A percentile compares a stretch with the other conserved stretches of the same genome.
Evolutionary conservation across 2,888 invertebrate species (phyloP).

Genomic region (Antheraea yamamai): DNA sequence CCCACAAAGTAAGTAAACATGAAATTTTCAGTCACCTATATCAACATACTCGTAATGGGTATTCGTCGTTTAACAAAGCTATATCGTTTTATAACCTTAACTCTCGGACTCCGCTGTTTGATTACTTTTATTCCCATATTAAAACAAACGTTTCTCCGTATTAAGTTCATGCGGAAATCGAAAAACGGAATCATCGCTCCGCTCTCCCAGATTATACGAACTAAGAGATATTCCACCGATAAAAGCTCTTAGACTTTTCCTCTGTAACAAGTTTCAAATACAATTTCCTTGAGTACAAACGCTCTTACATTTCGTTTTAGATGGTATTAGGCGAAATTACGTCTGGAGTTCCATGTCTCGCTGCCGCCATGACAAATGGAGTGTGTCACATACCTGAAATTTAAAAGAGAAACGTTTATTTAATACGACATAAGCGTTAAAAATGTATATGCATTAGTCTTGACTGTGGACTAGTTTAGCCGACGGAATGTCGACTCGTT

Average conservation of each 20-base stretch:
- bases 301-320: slow-evolving; percentile 7
- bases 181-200: background rate
- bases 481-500: no score
- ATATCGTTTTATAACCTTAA: no score
- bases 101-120: no score
- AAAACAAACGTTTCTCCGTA: slow-evolving; percentile 3
- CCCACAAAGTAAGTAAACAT: no score
- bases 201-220: background rate
- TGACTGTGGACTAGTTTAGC: no score
- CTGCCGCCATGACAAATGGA: slow-evolving; percentile 24
- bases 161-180: background rate
- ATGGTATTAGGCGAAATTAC: slow-evolving; percentile 13
- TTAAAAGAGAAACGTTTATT: background rate
- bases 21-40: no score
- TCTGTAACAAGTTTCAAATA: slow-evolving; percentile 12
- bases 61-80: no score
- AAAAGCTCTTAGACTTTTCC: slow-evolving; percentile 5
- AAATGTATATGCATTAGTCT: background rate
- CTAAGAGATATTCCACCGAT: slow-evolving; percentile 5
- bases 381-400: slow-evolving; percentile 42
- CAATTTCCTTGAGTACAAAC: slow-evolving; percentile 11
- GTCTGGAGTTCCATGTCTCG: background rate
- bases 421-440: background rate
- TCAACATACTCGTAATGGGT: no score
- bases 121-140: no score